phyloP scores from a whole-genome alignment of 2,113 vertebrate genomes.

The Chloebia gouldiae region DNA sequence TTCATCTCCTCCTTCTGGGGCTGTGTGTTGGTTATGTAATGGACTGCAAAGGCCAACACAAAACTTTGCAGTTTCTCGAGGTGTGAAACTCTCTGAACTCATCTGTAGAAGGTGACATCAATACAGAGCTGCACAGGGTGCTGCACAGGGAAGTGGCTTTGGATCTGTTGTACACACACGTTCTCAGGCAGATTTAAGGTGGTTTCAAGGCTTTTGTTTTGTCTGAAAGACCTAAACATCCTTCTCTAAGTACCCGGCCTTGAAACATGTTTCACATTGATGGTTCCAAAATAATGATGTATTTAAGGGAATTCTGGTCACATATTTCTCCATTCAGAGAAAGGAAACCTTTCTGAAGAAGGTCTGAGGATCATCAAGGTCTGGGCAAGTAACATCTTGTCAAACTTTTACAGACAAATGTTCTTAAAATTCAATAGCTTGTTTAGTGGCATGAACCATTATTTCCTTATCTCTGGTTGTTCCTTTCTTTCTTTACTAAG shows the following conservation, averaged over 20 bases:
- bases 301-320: not conserved
- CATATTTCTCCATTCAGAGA: not conserved
- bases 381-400: conserved; percentile 12
- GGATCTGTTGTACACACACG: fast-evolving
- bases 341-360: conserved; percentile 1
- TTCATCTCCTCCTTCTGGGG: fast-evolving
- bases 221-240: not conserved
- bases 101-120: not conserved
- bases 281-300: not conserved
- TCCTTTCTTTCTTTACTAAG: conserved; percentile 59
- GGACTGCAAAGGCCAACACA: not conserved
- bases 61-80: not conserved
- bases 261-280: not conserved
- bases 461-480: conserved; percentile 53
- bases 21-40: not conserved
- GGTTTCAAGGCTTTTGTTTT: not conserved
- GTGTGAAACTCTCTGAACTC: not conserved
- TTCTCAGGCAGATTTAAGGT: not conserved
- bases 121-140: not conserved
- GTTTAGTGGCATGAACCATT: not conserved
- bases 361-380: not conserved
- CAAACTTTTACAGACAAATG: conserved; percentile 17
- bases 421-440: conserved; percentile 5
- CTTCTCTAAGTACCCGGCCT: not conserved
- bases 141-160: not conserved